These are phyloP conservation scores for Micromesistius poutassou DNA, from an alignment of 2,797 vertebrate genomes.

Conservation along the genomic window DNA sequence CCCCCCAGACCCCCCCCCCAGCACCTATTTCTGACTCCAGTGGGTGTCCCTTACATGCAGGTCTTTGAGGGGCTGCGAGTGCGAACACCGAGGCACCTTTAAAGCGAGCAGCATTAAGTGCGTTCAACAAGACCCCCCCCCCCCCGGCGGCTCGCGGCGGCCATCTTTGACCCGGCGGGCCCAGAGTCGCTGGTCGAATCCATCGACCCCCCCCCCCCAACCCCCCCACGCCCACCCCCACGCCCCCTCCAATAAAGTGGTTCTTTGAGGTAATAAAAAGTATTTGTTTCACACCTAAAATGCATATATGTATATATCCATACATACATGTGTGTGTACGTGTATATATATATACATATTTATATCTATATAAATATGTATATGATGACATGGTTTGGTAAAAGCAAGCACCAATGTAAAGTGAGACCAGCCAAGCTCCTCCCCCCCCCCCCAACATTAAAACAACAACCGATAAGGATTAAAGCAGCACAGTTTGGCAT, in stretches of 20 bases:
- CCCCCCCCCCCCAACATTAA: background rate
- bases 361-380: slow-evolving; percentile 26
- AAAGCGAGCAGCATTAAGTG: slow-evolving; percentile 75
- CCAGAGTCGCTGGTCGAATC: slow-evolving; percentile 12
- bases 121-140: slow-evolving; percentile 59
- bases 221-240: slow-evolving; percentile 69
- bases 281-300: slow-evolving; percentile 66
- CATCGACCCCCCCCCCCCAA: too few species aligned
- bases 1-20: slow-evolving; percentile 45
- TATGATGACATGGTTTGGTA: slow-evolving; percentile 65
- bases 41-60: slow-evolving; percentile 77
- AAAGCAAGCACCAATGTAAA: slow-evolving; percentile 75
- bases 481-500: slow-evolving; percentile 71
- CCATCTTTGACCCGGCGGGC: slow-evolving; percentile 44
- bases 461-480: slow-evolving; percentile 46
- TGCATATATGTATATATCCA: slow-evolving; percentile 35
- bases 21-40: slow-evolving; percentile 78
- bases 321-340: too few species aligned
- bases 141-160: slow-evolving; percentile 42
- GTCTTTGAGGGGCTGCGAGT: slow-evolving; percentile 73
- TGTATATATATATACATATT: too few species aligned
- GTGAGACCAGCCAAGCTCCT: slow-evolving; percentile 59
- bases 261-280: slow-evolving; percentile 77
- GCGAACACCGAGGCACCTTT: slow-evolving; percentile 78
- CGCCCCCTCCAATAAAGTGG: slow-evolving; percentile 54